Percentiles rank a stretch among this genome's conserved stretches.
Conservation (phyloP, 2,113 vertebrate species). For the Psilopsiagon aurifrons region DNA sequence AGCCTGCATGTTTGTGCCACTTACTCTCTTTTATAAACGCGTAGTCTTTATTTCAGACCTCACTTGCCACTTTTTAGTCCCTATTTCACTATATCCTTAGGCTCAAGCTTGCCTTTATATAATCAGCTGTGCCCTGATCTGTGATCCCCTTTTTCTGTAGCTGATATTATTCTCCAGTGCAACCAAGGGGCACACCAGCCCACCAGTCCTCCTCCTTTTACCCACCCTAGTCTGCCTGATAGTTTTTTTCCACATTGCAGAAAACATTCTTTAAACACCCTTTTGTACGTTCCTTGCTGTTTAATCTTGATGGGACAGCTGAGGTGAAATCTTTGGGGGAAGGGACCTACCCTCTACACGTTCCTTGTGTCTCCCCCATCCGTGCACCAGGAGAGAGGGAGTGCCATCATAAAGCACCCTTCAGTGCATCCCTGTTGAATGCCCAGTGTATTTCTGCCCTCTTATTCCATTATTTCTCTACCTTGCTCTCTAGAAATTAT, state of each 20-base stretch:
- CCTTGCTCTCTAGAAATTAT: background rate
- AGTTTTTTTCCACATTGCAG: background rate
- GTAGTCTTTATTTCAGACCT: background rate
- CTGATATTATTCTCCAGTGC: background rate
- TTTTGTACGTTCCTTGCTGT: background rate
- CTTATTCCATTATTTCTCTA: background rate
- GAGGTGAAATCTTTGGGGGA: background rate
- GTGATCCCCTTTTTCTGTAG: background rate
- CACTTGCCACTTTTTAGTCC: background rate
- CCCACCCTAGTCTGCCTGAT: background rate
- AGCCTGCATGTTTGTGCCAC: background rate
- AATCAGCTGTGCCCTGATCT: background rate
- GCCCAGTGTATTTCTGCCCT: background rate
- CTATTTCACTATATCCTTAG: rapidly evolving
- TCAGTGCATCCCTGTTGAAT: background rate
- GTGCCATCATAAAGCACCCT: background rate
- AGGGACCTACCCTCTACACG: rapidly evolving
- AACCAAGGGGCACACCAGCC: background rate
- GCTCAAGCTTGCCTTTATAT: background rate
- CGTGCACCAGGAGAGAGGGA: background rate
- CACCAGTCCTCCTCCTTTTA: background rate
- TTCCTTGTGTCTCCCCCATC: background rate
- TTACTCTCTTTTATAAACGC: background rate
- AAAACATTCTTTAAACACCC: background rate
- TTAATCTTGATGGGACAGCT: background rate